Base-by-base conservation (phyloP, 2,888 invertebrate genomes). In the Cepaea hortensis region DNA sequence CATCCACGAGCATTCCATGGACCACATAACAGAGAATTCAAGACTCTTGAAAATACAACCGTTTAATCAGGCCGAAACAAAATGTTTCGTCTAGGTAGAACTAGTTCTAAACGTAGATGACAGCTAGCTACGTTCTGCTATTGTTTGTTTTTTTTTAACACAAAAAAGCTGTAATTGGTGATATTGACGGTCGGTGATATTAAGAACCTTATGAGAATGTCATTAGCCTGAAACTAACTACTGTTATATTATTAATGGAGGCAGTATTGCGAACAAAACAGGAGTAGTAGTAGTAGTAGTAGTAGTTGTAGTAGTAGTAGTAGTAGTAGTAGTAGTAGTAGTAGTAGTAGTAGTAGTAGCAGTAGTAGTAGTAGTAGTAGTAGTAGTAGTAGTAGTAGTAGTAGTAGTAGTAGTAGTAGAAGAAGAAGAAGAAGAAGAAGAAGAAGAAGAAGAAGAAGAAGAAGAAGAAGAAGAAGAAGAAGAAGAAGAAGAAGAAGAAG, bases 331-430 rank as follows among this genome's bases (percentile, higher is more conserved):
- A 70, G 18, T 70, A 70, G 70, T 70, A 70, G 70, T 70, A 81
- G 81, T 65, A 81, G 81, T 65, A 81, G 81, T 81, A 81, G 81
- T 81, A 81, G 68, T 81, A 81, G 62, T 81, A 81, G 81, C 65
- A 81, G 81, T 81, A 65, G 81, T 81, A 81, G 81, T 81, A 81
- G 81, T 50, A 79, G 68, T 81, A 81, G 81, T 81, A 65, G 65
- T 81, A 81, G 81, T 81, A 81, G 81, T 81, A 81, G 81, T 81
- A 65, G 81, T 81, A 81, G 81, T 81, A 81, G 81, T 65, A 81
- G 81, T 81, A 65, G 81, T 81, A 81, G 81, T 81, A 81, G 81
- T 65, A 81, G 81, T 9, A 68, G 81, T 9, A 68, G 70, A 65
- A 81, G 81, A 65, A 81, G 81, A 35, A 81, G 46, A 23, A 68